These are phyloP conservation scores for Gyps fulvus DNA, from an alignment of 2,113 vertebrate genomes.

Conservation along the genomic window DNA sequence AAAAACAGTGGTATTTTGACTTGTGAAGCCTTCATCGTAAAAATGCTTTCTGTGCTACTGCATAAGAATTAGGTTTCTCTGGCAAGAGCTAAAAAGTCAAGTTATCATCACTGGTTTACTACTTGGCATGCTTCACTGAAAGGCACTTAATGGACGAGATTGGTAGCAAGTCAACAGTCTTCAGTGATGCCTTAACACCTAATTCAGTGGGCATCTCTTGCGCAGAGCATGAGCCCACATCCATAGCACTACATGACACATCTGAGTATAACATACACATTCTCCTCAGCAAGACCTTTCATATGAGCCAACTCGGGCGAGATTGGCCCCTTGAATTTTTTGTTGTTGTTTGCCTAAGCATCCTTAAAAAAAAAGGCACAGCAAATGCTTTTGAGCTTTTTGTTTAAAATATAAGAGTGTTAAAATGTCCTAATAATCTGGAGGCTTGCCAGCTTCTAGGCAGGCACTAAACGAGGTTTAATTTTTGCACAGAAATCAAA, in stretches of 20 bases:
- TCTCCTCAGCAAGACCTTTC: neutral
- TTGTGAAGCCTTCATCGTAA: slow-evolving; percentile 37
- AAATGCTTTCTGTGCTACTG: slow-evolving; percentile 47
- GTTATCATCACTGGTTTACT: slow-evolving; percentile 3
- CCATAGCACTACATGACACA: neutral
- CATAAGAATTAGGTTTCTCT: slow-evolving; percentile 40
- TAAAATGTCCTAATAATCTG: slow-evolving; percentile 10
- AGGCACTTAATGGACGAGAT: neutral
- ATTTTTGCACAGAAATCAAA: slow-evolving; percentile 29
- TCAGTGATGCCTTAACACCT: neutral
- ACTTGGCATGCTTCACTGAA: neutral
- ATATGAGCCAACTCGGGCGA: neutral
- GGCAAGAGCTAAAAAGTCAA: neutral
- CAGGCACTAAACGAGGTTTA: neutral
- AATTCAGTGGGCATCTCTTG: neutral
- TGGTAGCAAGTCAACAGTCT: neutral
- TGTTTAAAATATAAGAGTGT: neutral
- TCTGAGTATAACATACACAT: neutral
- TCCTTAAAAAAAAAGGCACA: neutral
- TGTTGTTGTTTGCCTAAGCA: neutral
- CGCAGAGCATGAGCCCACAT: neutral
- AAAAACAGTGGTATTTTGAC: slow-evolving; percentile 53
- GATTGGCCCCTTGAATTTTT: neutral
- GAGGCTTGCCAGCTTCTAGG: neutral
- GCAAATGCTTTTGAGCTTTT: neutral